Evolutionary conservation across 2,113 vertebrate species (phyloP).

Genomic region (Manacus vitellinus): DNA sequence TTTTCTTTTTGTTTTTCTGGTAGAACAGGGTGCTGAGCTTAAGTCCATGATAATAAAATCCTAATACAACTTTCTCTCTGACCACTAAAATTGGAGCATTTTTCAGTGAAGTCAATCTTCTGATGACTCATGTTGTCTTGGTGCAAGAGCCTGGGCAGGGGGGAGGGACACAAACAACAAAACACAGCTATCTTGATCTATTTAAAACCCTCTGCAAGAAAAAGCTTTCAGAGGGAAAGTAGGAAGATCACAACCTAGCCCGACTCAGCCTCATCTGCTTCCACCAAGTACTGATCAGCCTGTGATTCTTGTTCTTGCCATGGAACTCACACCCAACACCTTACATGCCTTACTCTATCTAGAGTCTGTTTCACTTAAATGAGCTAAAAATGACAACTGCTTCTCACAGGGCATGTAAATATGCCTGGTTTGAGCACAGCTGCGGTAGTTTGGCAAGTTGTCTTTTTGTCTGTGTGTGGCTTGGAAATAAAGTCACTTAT

Average conservation of each 20-base stretch:
- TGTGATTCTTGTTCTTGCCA: neutral
- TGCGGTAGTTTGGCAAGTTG: neutral
- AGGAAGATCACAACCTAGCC: neutral
- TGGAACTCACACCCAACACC: neutral
- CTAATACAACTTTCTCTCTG: neutral
- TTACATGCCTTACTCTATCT: neutral
- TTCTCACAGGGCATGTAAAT: neutral
- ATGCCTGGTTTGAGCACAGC: accelerated
- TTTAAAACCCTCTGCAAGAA: neutral
- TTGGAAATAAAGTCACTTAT: neutral
- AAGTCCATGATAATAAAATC: neutral
- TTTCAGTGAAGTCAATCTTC: neutral
- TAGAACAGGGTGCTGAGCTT: neutral
- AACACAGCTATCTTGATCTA: neutral
- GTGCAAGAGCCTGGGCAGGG: neutral
- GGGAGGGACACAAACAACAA: neutral
- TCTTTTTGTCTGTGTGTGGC: neutral
- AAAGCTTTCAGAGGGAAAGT: neutral
- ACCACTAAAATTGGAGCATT: neutral
- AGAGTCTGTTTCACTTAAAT: neutral
- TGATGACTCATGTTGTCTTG: neutral
- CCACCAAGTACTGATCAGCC: neutral
- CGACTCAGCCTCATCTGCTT: neutral
- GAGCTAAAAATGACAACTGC: neutral
- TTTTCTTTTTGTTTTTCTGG: neutral